Evolutionary conservation across 1,140 invertebrate genomes (phyloP).

Genomic region (Pantala flavescens): DNA sequence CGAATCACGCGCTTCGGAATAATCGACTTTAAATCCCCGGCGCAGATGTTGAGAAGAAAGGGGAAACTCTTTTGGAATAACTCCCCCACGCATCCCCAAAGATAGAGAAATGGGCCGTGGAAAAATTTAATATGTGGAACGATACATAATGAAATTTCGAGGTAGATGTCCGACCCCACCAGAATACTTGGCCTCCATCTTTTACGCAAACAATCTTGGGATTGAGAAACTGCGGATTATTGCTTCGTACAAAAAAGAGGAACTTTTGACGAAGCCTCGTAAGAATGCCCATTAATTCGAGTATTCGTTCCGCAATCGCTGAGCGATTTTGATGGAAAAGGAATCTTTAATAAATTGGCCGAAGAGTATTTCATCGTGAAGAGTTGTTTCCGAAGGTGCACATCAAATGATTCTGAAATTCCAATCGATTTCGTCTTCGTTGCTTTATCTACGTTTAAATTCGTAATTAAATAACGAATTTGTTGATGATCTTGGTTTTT

Average conservation of each 20-base stretch:
- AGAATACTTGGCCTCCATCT: background rate
- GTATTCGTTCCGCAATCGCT: background rate
- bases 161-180: background rate
- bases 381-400: too few relatives aligned
- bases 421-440: too few relatives aligned
- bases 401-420: too few relatives aligned
- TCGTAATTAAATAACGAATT: too few relatives aligned
- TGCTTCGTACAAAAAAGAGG: background rate
- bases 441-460: too few relatives aligned
- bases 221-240: conserved; percentile 2
- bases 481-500: too few relatives aligned
- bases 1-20: too few relatives aligned
- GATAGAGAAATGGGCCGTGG: conserved; percentile 3
- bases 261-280: background rate
- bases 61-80: background rate
- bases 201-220: background rate
- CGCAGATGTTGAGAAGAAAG: background rate
- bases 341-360: too few relatives aligned
- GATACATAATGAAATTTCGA: conserved; percentile 10
- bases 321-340: too few relatives aligned
- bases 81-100: background rate
- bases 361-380: too few relatives aligned
- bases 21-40: too few relatives aligned
- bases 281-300: conserved; percentile 1
- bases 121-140: conserved; percentile 10